Evolutionary conservation across 2,888 invertebrate genomes (phyloP), one percentile per base, ranked within the genome.

Genomic region (Cryptocephalus moraei): DNA sequence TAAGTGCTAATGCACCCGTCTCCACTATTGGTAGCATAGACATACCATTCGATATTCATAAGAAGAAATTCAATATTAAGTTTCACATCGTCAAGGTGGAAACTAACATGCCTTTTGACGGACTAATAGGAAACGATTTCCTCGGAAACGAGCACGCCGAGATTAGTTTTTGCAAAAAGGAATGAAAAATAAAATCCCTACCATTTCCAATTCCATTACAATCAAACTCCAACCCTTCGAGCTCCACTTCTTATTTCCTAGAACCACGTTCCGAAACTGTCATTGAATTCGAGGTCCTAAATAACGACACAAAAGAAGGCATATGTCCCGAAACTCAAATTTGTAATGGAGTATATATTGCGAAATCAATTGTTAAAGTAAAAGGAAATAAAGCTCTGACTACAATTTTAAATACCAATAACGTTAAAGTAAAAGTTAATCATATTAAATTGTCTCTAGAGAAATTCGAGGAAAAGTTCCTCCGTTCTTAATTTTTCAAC

Each of bases 81-180:
- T 52, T 56, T 43, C 51, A 54, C 39, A 33, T 52, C 6, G 44
- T 53, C 13, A 14, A 42, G 12, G 33, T 44, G n/a, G 6, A 39
- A 12, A 32, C 32, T 33, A 47, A 49, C 22, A 40, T 58, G 6
- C 39, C 51, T 9, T 52, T 50, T 44, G 56, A 56, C 33, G 55
- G 56, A 13, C 38, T 60, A n/a, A 33, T 61, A 40, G 58, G 56
- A 12, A 54, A 56, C 33, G 56, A 60, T 40, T 53, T 56, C 40
- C 22, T 59, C 9, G 44, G 44, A 41, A 8, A 6, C 9, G 14
- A 51, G 32, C 39, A 48, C 14, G 49, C 54, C n/a, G 10, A 44
- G 13, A 53, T 61, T 10, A 38, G 53, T 41, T 53, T 46, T 13
- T n/a, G 34, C n/a, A 45, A 40, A 39, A 10, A 48, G n/a, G 39